Base-by-base conservation (phyloP, 2,797 vertebrate genomes). In the Lithobates pipiens region DNA sequence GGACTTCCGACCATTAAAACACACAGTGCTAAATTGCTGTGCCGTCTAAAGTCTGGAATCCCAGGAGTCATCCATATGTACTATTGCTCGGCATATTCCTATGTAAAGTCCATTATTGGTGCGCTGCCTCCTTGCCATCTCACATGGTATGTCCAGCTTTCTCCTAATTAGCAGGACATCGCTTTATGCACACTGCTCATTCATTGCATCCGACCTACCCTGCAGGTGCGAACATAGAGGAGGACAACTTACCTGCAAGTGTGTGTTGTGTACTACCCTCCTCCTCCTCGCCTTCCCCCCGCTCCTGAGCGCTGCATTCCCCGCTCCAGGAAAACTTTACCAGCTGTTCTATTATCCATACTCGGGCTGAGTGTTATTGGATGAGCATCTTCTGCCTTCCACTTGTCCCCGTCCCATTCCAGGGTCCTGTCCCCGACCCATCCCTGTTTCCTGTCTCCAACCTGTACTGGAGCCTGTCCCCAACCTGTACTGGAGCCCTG, bases 251-350 rank as follows among this genome's bases (percentile, higher is more conserved):
- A 46, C 39, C 72, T 83, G 34, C 57, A 75, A n/a, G 71, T 23
- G 54, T 23, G 21, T 75, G 15, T 39, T 23, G 25, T 71, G 1
- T 25, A 42, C 46, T 25, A 42, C 46, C 80, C 69, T 73, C 54
- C 50, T 54, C 44, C 69, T 65, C 39, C 63, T 21, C 29, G 25
- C 34, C 71, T 23, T 65, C 57, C 57, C 36, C 57, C 69, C 44
- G 25, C 83, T 68, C 39, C 70, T 36, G 57, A 57, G 10, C 29
- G 0, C n/a, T 63, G 23, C 32, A 73, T 69, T 69, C 39, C 13
- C 42, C 21, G 65, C 65, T 50, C 8, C 67, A 46, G 9, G 54
- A 46, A 57, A 81, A 81, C 69, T 82, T 82, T 65, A 82, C 54
- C 34, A 63, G 44, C 46, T 72, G 3, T 39, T 73, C 15, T 82